Conservation (phyloP, 2,888 invertebrate genomes). For the Cantharis nigra region DNA sequence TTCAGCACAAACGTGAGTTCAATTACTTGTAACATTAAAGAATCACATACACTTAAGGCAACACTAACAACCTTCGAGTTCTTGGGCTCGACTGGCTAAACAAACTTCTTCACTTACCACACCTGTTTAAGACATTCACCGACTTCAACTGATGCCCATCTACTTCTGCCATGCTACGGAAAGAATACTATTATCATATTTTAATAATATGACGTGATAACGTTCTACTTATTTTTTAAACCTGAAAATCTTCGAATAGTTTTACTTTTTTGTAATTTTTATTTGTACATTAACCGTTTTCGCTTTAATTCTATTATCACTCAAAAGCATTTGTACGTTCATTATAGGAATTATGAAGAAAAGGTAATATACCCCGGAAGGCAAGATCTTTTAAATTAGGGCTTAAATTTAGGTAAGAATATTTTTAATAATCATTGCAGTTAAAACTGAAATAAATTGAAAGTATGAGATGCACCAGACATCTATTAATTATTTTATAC, state of each 20-base stretch:
- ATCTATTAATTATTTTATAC: not conserved
- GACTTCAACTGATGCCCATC: constrained; percentile 23
- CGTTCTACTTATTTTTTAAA: not conserved
- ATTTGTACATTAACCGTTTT: not conserved
- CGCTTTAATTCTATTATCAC: not conserved
- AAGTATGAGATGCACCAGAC: not conserved
- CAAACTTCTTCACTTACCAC: constrained; percentile 34
- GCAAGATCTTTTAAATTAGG: not conserved
- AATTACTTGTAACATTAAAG: constrained; percentile 3
- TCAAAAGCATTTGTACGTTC: not conserved
- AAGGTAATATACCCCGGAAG: not conserved
- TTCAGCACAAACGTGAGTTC: not conserved
- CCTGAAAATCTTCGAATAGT: not conserved
- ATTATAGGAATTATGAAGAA: not conserved
- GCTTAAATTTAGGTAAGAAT: not conserved
- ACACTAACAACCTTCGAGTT: constrained; percentile 32
- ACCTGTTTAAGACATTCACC: constrained; percentile 33
- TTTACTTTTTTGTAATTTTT: not conserved
- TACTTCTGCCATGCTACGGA: not conserved
- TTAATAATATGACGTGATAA: not conserved
- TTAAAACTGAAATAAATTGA: not conserved
- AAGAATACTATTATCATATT: not conserved
- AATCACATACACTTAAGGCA: constrained; percentile 10
- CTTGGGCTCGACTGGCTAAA: constrained; percentile 34
- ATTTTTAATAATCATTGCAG: not conserved